These are phyloP conservation scores for Corvus hawaiiensis DNA, from an alignment of 2,113 vertebrate genomes.

Conservation along the genomic window DNA sequence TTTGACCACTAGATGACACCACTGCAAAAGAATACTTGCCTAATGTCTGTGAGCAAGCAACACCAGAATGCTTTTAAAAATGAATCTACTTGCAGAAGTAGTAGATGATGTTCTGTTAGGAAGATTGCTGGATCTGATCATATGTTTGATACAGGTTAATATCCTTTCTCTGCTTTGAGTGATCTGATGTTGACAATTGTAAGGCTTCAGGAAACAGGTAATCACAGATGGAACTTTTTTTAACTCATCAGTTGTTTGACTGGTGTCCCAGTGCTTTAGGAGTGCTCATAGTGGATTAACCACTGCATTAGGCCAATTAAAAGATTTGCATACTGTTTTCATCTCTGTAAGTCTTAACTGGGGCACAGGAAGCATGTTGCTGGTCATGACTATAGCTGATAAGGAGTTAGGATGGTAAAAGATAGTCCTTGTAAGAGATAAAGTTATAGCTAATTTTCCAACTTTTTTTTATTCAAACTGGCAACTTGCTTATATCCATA, in stretches of 20 bases:
- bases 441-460: not conserved
- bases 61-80: not conserved
- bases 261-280: not conserved
- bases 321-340: constrained; percentile 9
- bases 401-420: not conserved
- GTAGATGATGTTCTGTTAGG: not conserved
- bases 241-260: not conserved
- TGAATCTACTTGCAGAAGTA: not conserved
- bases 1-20: constrained; percentile 59
- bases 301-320: constrained; percentile 23
- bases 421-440: not conserved
- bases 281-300: constrained; percentile 1
- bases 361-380: not conserved
- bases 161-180: not conserved
- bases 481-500: not conserved
- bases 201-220: not conserved
- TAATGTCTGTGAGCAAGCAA: not conserved
- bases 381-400: not conserved
- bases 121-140: not conserved
- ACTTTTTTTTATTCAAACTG: not conserved
- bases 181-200: not conserved
- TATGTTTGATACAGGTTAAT: not conserved
- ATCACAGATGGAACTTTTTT: not conserved
- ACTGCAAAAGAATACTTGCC: not conserved
- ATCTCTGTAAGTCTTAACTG: not conserved